These are phyloP conservation scores for Pteropus rufus DNA, from an alignment of 2,797 vertebrate genomes.

Conservation along the genomic window DNA sequence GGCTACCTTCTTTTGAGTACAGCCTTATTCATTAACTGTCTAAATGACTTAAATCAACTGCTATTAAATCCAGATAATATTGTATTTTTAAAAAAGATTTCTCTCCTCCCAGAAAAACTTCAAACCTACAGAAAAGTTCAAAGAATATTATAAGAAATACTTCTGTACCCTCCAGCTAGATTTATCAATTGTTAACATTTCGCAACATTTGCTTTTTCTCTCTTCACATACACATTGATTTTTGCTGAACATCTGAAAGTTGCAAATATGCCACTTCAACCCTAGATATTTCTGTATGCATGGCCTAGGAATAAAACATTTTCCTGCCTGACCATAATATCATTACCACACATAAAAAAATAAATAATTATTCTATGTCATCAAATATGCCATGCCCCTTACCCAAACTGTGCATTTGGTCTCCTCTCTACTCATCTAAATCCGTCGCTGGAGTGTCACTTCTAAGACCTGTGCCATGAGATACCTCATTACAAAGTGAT, in stretches of 20 bases:
- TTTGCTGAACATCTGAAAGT: background rate
- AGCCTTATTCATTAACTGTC: background rate
- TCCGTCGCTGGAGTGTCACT: background rate
- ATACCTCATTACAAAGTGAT: background rate
- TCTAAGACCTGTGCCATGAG: background rate
- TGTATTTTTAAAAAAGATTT: background rate
- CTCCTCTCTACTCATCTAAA: background rate
- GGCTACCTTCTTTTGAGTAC: background rate
- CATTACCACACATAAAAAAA: background rate
- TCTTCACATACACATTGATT: background rate
- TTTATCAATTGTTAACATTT: slow-evolving; percentile 1
- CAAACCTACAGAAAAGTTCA: background rate
- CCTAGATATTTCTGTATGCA: background rate
- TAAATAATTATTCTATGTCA: background rate
- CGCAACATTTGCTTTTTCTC: background rate
- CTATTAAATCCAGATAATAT: background rate
- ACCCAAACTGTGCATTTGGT: background rate
- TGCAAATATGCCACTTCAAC: background rate
- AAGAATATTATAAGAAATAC: background rate
- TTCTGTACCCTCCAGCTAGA: background rate
- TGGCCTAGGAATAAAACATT: background rate
- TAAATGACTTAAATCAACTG: too few species aligned
- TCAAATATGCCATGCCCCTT: background rate
- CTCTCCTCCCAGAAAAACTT: background rate
- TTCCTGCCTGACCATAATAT: background rate